Conservation (phyloP, 2,888 invertebrate species). For the Muscina levida region DNA sequence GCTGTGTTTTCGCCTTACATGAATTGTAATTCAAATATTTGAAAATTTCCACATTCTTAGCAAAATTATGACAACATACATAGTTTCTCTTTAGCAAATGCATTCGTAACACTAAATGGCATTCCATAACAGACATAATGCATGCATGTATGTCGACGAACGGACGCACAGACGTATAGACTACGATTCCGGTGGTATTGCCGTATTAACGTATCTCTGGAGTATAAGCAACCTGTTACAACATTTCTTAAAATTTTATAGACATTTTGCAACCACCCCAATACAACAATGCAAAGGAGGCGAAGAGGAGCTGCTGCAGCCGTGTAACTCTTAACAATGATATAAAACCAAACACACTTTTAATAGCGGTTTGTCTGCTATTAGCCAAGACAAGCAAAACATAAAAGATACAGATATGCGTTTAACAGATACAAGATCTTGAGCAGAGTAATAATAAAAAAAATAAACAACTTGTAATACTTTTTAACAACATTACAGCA, state of each 20-base stretch:
- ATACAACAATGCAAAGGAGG: not conserved
- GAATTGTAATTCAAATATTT: too few relatives aligned
- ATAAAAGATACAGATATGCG: not conserved
- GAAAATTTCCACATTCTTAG: not conserved
- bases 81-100: not conserved
- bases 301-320: not conserved
- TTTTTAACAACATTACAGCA: conserved; percentile 33
- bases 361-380: conserved; percentile 3
- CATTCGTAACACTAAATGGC: conserved; percentile 10
- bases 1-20: too few relatives aligned
- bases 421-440: not conserved
- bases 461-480: conserved; percentile 19
- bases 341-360: not conserved
- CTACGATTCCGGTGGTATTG: not conserved
- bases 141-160: not conserved
- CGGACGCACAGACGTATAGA: not conserved
- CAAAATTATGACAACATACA: not conserved
- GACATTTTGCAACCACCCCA: conserved; percentile 55
- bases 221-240: conserved; percentile 49
- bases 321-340: not conserved
- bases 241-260: conserved; percentile 56
- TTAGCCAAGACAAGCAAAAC: not conserved
- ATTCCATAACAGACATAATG: conserved; percentile 15
- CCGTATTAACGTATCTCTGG: conserved; percentile 8
- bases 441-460: too few relatives aligned